Base-by-base conservation (phyloP, 1,140 invertebrate species). In the Drosophila orena region DNA sequence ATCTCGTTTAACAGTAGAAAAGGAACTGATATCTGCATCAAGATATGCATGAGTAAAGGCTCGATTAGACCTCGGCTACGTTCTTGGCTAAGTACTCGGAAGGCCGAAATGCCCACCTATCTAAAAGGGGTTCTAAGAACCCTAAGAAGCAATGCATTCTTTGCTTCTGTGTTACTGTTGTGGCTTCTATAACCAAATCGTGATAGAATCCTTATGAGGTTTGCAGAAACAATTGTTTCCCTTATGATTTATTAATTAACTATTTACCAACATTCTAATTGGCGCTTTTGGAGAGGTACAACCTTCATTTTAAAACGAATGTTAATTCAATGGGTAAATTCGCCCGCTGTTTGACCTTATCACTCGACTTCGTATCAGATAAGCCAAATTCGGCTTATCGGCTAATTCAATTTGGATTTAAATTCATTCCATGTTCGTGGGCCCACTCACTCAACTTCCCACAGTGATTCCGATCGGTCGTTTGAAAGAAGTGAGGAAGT, bases 41-140 rank as follows among this genome's bases (percentile, higher is more conserved):
- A 27, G 24, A 24, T 24, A 24, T 24, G 0, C 5, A 27, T 6
- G 2, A 30, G 3, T 30, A 30, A 30, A 30, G 30, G 2, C 10
- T 1, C 27, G 8, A 8, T 24, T 24, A 24, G 8, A 30, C 2
- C 30, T 30, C 3, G 27, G 27, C 7, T 30, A 2, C 27, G 7
- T 30, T 30, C 30, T 30, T 10, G 2, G 84, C 40, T 89, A 83
- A 98, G 97, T 93, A 98, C 96, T 2, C 93, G 99, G 34, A 93
- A 99, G 53, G 98, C 97, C 0, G 95, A 98, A 92, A 95, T 99
- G 76, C 98, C 98, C 0, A 96, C 95, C 69, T 65, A 98, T 81
- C 96, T 99, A 94, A 95, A 95, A n/a, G 94, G 95, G 50, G 95
- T 98, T 0, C 93, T 99, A 1, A 93, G 95, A 40, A 97, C 98